Evolutionary conservation across 2,888 invertebrate genomes (phyloP).

Genomic region (Drosophila maculinotata): DNA sequence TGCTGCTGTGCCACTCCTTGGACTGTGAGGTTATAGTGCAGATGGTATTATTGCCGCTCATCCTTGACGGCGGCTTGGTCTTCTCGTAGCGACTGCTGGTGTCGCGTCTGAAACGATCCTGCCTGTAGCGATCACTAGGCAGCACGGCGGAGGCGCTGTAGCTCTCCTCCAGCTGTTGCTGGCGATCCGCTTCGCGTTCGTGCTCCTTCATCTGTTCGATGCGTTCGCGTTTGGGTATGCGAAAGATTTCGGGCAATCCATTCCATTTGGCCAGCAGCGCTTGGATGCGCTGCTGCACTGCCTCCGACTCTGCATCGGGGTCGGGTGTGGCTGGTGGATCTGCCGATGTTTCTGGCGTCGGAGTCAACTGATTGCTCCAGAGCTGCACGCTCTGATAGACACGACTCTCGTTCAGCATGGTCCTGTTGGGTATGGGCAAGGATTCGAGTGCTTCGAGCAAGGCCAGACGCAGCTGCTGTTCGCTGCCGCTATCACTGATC

Average conservation of each 20-base stretch:
- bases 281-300: conserved; percentile 47
- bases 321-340: background rate
- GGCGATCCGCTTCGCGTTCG: conserved; percentile 93
- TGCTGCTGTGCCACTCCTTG: conserved; percentile 31
- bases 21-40: conserved; percentile 65
- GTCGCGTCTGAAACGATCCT: conserved; percentile 68
- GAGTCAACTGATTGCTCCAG: conserved; percentile 87
- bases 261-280: conserved; percentile 77
- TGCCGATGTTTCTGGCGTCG: background rate
- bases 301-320: background rate
- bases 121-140: conserved; percentile 59
- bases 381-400: conserved; percentile 93
- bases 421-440: conserved; percentile 97
- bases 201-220: conserved; percentile 98
- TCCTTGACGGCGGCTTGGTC: conserved; percentile 50
- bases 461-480: conserved; percentile 87
- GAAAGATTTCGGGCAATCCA: conserved; percentile 87
- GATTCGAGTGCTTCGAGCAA: conserved; percentile 92
- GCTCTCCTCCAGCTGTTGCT: conserved; percentile 68
- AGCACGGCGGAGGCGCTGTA: conserved; percentile 41
- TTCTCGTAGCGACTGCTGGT: conserved; percentile 57
- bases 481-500: conserved; percentile 90
- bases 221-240: conserved; percentile 93
- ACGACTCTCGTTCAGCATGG: conserved; percentile 96
- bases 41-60: conserved; percentile 72